phyloP scores from a whole-genome alignment of 2,797 vertebrate species.

The Sebastes iracundus region DNA sequence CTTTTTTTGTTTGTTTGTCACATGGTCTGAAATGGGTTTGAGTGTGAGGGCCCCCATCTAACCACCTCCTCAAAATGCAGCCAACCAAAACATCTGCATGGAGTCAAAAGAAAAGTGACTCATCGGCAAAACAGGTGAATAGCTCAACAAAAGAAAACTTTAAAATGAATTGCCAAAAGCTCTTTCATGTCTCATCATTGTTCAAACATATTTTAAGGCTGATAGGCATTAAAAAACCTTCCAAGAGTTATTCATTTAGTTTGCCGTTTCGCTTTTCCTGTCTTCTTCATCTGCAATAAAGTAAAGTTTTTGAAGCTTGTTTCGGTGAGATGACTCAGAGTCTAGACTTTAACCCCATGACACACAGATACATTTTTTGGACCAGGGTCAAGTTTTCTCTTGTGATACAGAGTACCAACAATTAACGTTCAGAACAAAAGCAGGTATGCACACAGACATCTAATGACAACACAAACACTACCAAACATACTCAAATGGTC shows the following conservation, averaged over 20 bases:
- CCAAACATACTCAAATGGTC: background rate
- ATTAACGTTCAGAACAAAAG: background rate
- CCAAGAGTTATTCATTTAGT: background rate
- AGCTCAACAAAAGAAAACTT: background rate
- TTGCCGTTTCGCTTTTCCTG: background rate
- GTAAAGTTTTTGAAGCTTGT: background rate
- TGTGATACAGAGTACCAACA: background rate
- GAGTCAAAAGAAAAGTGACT: constrained; percentile 10
- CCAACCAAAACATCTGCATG: background rate
- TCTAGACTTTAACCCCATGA: background rate
- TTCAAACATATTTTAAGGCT: background rate
- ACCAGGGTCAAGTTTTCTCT: background rate
- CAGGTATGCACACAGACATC: background rate
- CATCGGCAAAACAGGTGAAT: constrained; percentile 3
- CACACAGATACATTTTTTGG: background rate
- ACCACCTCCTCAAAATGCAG: constrained; percentile 5
- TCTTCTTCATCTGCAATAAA: background rate
- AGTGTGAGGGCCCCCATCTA: background rate
- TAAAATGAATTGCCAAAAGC: background rate
- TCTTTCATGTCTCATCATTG: background rate
- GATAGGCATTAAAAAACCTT: background rate
- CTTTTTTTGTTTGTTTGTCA: background rate
- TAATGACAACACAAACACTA: background rate
- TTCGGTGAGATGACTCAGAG: background rate
- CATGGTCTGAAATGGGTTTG: background rate